Evolutionary conservation across 2,888 invertebrate genomes (phyloP).

Genomic region (Coelinius sp.): DNA sequence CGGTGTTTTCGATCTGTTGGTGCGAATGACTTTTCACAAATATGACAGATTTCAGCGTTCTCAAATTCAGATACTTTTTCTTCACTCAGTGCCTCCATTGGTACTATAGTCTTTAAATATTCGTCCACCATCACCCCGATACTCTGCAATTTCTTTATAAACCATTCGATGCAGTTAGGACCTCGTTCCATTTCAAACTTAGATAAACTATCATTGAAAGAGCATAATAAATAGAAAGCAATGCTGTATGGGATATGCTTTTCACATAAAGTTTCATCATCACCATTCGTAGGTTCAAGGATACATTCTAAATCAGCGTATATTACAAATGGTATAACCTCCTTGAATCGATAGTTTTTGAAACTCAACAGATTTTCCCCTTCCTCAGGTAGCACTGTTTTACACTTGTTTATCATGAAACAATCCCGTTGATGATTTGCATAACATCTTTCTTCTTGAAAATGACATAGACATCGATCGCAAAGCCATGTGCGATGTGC

Average conservation of each 20-base stretch:
- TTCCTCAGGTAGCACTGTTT: slow-evolving; percentile 7
- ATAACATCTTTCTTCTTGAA: neutral
- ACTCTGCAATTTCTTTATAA: slow-evolving; percentile 33
- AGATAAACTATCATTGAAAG: slow-evolving; percentile 33
- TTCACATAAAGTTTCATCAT: slow-evolving; percentile 16
- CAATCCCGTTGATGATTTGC: neutral
- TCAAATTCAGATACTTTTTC: slow-evolving; percentile 21
- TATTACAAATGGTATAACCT: slow-evolving; percentile 38
- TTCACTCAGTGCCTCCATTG: slow-evolving; percentile 31
- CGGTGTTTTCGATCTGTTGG: slow-evolving; percentile 28
- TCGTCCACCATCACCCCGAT: slow-evolving; percentile 17
- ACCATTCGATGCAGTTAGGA: neutral
- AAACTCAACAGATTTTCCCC: slow-evolving; percentile 37
- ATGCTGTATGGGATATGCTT: slow-evolving; percentile 38
- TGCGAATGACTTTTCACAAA: slow-evolving; percentile 42
- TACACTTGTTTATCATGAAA: neutral
- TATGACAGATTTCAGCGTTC: too few relatives aligned
- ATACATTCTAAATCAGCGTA: slow-evolving; percentile 44
- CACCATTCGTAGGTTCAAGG: slow-evolving; percentile 25
- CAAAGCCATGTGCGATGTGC: neutral
- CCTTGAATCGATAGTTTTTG: slow-evolving; percentile 37
- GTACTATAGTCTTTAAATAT: neutral
- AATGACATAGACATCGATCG: slow-evolving; percentile 10
- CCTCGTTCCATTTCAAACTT: slow-evolving; percentile 33
- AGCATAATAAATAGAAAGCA: slow-evolving; percentile 29